Evolutionary conservation across 2,113 vertebrate species (phyloP), one percentile per base, ranked within the genome.

Genomic region (Burhinus bistriatus): DNA sequence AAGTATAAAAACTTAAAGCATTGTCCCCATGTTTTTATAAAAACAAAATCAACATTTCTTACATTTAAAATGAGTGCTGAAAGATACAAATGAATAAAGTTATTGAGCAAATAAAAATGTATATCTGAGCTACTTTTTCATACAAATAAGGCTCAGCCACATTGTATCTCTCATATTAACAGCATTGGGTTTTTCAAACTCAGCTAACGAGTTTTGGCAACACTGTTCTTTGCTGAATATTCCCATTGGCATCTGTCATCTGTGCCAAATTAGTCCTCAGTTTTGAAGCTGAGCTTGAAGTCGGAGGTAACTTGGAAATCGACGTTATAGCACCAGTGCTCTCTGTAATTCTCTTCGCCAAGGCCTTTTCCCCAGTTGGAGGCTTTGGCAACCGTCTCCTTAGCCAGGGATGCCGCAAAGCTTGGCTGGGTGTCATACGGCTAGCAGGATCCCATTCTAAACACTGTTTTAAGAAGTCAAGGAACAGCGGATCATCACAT

Each of bases 131-230:
- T 98, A 97, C 97, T 96, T 97, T 98, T 97, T 95, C 97, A 97
- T 97, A 97, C 95, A 98, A 97, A 80, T 98, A 98, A 98, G 98
- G 98, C 98, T 98, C 98, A 98, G 98, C 95, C 97, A 98, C 73
- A 92, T 96, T 91, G 77, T 95, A 96, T 98, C 95, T 97, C 95
- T 97, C 94, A 25, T 95, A 93, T 97, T 95, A 97, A 97, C 97
- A 98, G 98, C 97, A 96, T 97, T 51, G 65, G 93, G 95, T 96
- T 96, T 96, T 95, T 97, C 73, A 94, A 97, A 97, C 98, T 98
- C 99, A 99, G 98, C 99, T 99, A 95, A 99, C 99, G 29, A 99
- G 98, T 98, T 99, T 99, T 98, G 99, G 99, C 98, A 99, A 99
- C 92, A 99, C 99, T 91, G 99, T 99, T 98, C 99, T 98, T 72